Conservation (phyloP, 2,888 invertebrate genomes). For the Thereva nobilitata region DNA sequence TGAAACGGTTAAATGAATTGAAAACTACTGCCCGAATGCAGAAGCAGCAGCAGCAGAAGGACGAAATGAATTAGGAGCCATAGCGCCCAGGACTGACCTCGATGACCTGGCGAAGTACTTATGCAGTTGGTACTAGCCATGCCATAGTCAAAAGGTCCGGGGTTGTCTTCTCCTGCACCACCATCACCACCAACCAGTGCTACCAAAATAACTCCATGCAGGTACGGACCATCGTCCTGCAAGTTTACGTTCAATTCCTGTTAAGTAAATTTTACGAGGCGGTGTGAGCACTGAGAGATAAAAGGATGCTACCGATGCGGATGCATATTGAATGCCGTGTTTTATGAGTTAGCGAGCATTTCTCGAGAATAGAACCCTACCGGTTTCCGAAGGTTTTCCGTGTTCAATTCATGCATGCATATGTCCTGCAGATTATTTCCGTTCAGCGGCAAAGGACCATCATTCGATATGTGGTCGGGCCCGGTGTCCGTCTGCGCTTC, state of each 20-base stretch:
- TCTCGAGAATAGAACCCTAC: neutral
- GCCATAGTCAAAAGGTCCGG: neutral
- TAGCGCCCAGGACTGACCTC: slow-evolving; percentile 4
- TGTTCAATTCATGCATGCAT: slow-evolving; percentile 30
- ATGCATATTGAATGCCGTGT: slow-evolving; percentile 13
- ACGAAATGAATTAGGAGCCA: neutral
- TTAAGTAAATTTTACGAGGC: slow-evolving; percentile 34
- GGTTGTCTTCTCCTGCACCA: slow-evolving; percentile 18
- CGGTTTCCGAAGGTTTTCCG: slow-evolving; percentile 2
- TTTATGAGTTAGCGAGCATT: slow-evolving; percentile 13
- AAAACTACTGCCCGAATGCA: slow-evolving; percentile 12
- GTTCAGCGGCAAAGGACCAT: neutral
- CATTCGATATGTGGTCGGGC: too few relatives aligned
- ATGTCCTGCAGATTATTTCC: slow-evolving; percentile 35
- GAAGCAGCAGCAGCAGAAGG: neutral
- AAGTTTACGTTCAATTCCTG: slow-evolving; percentile 34
- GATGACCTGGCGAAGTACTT: neutral
- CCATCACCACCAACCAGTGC: slow-evolving; percentile 6
- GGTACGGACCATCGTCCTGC: neutral
- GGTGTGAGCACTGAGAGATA: slow-evolving; percentile 21
- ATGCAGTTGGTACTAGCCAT: neutral
- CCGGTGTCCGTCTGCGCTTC: neutral
- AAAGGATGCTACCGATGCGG: slow-evolving; percentile 27
- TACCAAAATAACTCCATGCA: neutral
- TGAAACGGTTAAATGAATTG: slow-evolving; percentile 28